Percentiles rank a stretch among this genome's conserved stretches.
Evolutionary conservation across 1,140 invertebrate species (phyloP).

Genomic region (Eumaeus atala): DNA sequence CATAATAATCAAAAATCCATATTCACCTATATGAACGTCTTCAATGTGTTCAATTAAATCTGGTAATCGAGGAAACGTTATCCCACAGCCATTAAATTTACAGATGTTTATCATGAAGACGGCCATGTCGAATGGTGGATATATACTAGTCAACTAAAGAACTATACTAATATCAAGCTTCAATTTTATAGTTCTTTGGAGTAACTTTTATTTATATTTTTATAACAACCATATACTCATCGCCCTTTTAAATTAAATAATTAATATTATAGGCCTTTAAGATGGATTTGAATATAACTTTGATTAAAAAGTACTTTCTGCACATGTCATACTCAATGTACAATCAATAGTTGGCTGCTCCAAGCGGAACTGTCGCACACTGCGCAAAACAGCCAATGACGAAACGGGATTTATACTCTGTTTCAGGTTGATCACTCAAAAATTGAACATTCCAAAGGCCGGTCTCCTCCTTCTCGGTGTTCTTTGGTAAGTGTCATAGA

Average conservation of each 20-base stretch:
- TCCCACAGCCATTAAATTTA: slow-evolving; percentile 89
- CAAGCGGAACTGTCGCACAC: slow-evolving; percentile 46
- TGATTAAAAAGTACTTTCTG: slow-evolving; percentile 32
- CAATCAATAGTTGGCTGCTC: slow-evolving; percentile 63
- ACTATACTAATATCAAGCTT: slow-evolving; percentile 29
- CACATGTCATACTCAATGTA: slow-evolving; percentile 43
- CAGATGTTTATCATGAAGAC: slow-evolving; percentile 91
- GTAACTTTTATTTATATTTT: background rate
- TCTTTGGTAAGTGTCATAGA: slow-evolving; percentile 78
- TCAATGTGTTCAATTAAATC: slow-evolving; percentile 90
- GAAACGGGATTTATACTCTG: slow-evolving; percentile 54
- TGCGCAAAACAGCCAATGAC: slow-evolving; percentile 61
- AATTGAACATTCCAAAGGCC: slow-evolving; percentile 80
- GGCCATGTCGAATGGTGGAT: slow-evolving; percentile 79
- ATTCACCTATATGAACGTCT: slow-evolving; percentile 88
- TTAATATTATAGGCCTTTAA: background rate
- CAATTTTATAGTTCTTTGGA: slow-evolving; percentile 7
- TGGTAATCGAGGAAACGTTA: slow-evolving; percentile 84
- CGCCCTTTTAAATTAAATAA: background rate
- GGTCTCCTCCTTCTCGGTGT: slow-evolving; percentile 77
- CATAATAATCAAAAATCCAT: slow-evolving; percentile 34
- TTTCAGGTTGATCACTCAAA: slow-evolving; percentile 71
- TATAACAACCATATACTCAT: background rate
- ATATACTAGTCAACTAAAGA: slow-evolving; percentile 52
- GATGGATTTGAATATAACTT: slow-evolving; percentile 2